Conservation (phyloP, 2,888 invertebrate genomes). For the Aspidiotus rigidus region DNA sequence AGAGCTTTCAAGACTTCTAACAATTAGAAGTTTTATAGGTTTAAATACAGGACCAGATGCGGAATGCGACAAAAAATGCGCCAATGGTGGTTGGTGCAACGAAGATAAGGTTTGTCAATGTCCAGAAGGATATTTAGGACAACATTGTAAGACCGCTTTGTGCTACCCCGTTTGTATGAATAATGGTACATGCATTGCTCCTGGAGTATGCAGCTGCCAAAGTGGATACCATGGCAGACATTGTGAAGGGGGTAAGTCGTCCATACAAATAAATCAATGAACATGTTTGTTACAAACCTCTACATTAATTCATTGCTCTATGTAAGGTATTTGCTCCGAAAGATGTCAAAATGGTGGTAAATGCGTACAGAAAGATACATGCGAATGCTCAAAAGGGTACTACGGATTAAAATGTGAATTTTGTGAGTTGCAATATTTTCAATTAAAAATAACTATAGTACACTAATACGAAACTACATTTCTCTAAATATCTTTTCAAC, state of each 20-base stretch:
- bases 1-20: too few relatives aligned
- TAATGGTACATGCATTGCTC: constrained; percentile 82
- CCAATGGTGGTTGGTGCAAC: constrained; percentile 76
- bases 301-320: neutral
- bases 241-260: constrained; percentile 71
- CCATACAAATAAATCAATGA: neutral
- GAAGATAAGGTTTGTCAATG: constrained; percentile 77
- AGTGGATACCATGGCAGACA: constrained; percentile 83
- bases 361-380: constrained; percentile 88
- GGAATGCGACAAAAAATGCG: constrained; percentile 78
- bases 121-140: constrained; percentile 82
- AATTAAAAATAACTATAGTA: too few relatives aligned
- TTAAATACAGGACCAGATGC: constrained; percentile 64
- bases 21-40: neutral
- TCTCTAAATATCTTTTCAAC: too few relatives aligned
- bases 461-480: too few relatives aligned
- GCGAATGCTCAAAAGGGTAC: constrained; percentile 83
- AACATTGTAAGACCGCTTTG: constrained; percentile 76
- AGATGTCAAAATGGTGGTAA: constrained; percentile 90
- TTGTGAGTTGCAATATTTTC: constrained; percentile 54
- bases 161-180: constrained; percentile 90
- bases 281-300: neutral
- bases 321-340: constrained; percentile 75
- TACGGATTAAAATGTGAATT: constrained; percentile 83
- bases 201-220: constrained; percentile 78